Percentiles rank a stretch among this genome's conserved stretches.
Evolutionary conservation across 2,113 vertebrate genomes (phyloP).

Genomic region (Salvator merianae): DNA sequence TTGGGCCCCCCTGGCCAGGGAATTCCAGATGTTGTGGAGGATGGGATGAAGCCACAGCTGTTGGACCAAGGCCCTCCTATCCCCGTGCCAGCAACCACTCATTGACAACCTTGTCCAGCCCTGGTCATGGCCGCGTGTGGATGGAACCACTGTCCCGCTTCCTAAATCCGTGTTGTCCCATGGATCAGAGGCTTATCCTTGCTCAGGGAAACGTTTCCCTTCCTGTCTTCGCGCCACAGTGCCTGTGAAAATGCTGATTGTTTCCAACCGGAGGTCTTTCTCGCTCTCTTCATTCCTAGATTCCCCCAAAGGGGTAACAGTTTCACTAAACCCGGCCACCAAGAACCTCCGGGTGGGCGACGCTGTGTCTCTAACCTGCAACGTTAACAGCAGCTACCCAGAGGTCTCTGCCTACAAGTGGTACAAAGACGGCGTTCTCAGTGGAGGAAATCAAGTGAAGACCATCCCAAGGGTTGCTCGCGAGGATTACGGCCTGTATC

Average conservation of each 20-base stretch:
- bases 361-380: constrained; percentile 62
- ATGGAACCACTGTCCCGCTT: neutral
- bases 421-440: constrained; percentile 55
- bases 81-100: too few relatives aligned
- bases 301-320: constrained; percentile 54
- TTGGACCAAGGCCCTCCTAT: too few relatives aligned
- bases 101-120: too few relatives aligned
- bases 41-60: too few relatives aligned
- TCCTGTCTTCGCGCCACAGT: too few relatives aligned
- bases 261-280: neutral
- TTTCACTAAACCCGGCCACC: constrained; percentile 6
- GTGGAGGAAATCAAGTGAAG: neutral
- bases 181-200: neutral
- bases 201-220: neutral
- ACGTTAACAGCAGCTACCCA: constrained; percentile 70
- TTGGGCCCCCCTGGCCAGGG: too few relatives aligned
- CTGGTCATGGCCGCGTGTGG: too few relatives aligned
- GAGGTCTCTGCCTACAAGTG: constrained; percentile 24
- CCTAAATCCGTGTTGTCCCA: neutral
- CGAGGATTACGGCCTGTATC: constrained; percentile 64
- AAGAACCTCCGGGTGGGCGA: constrained; percentile 66
- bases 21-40: too few relatives aligned
- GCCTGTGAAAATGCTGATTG: neutral
- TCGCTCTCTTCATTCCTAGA: constrained; percentile 52
- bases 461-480: constrained; percentile 21